Evolutionary conservation across 2,113 vertebrate genomes (phyloP).

Genomic region (Camelus dromedarius): DNA sequence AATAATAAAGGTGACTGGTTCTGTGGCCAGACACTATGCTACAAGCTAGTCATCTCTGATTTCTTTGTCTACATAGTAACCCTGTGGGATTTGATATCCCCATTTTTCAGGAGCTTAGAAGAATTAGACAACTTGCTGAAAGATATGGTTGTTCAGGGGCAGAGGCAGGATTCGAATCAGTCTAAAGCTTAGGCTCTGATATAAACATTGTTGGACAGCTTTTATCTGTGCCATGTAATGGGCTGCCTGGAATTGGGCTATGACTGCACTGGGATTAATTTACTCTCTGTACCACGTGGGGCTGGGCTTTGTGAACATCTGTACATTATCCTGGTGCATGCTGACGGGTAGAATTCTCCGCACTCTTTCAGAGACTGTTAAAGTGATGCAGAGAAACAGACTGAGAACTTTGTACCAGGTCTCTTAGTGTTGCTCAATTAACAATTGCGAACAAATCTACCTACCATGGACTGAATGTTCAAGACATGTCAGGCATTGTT

Average conservation of each 20-base stretch:
- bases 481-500: background rate
- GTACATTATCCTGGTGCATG: too few species aligned
- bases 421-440: background rate
- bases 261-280: background rate
- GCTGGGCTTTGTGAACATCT: background rate
- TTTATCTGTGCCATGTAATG: background rate
- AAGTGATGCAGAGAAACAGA: background rate
- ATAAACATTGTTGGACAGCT: background rate
- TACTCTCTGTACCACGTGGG: fast-evolving
- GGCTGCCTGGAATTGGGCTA: background rate
- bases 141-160: background rate
- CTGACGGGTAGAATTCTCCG: background rate
- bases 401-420: background rate
- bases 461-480: background rate
- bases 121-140: background rate
- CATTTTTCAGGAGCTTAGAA: background rate
- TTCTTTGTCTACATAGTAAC: background rate
- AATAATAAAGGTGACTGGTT: background rate
- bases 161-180: background rate
- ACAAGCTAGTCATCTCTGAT: background rate
- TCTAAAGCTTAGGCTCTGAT: background rate
- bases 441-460: background rate
- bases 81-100: background rate
- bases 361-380: background rate
- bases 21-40: background rate